Conservation (phyloP, 92 coral and sea anemone species). For the Montipora capitata region DNA sequence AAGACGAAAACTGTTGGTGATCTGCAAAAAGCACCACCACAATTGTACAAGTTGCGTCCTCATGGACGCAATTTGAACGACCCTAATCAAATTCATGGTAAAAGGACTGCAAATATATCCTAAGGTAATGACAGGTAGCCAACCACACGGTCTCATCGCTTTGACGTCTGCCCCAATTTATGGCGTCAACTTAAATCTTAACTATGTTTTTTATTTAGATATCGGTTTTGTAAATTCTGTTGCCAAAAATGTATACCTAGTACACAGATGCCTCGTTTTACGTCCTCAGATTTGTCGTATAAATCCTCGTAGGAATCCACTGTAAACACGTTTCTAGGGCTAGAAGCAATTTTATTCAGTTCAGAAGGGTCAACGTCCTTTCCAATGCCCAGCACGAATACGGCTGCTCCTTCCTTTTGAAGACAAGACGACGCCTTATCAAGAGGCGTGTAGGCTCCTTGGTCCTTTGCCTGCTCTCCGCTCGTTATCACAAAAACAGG, state of each 20-base stretch:
- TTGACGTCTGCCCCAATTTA: too few species aligned
- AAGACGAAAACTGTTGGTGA: neutral
- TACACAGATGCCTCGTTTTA: slow-evolving; percentile 55
- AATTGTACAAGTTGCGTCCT: too few species aligned
- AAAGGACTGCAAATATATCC: too few species aligned
- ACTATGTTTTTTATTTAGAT: too few species aligned
- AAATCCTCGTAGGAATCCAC: slow-evolving; percentile 57
- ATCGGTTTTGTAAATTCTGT: too few species aligned
- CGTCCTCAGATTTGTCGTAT: slow-evolving; percentile 14
- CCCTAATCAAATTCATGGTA: too few species aligned
- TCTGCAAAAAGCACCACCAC: neutral
- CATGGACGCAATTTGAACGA: too few species aligned
- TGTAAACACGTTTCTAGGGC: slow-evolving; percentile 31
- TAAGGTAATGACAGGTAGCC: too few species aligned
- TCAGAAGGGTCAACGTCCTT: slow-evolving; percentile 42
- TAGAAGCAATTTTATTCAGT: slow-evolving; percentile 64
- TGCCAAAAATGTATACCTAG: slow-evolving; percentile 13
- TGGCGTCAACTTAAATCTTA: too few species aligned
- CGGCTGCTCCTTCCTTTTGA: slow-evolving; percentile 47
- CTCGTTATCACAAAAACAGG: slow-evolving; percentile 61
- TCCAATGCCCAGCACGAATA: slow-evolving; percentile 75
- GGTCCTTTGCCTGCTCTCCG: slow-evolving; percentile 66
- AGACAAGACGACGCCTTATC: slow-evolving; percentile 26
- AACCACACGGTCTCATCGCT: too few species aligned
- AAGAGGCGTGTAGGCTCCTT: slow-evolving; percentile 49